Conservation (phyloP, 2,113 vertebrate genomes). For the Campylomormyrus tamandua region DNA sequence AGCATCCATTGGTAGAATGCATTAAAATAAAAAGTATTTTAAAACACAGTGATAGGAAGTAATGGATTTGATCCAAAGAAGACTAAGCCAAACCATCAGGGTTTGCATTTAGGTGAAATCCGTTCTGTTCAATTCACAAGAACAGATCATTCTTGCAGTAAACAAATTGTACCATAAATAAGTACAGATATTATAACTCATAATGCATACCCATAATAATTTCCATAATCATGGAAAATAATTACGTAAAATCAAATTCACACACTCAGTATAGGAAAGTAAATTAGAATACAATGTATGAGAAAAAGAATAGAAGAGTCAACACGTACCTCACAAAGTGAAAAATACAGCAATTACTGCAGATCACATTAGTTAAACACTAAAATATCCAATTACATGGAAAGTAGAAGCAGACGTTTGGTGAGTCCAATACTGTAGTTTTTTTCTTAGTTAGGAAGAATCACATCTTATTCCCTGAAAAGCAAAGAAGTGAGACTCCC, state of each 20-base stretch:
- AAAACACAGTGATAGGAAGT: background rate
- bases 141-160: background rate
- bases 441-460: background rate
- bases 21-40: background rate
- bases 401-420: background rate
- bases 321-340: background rate
- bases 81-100: background rate
- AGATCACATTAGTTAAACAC: background rate
- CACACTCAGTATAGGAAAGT: background rate
- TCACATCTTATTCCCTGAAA: background rate
- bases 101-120: background rate
- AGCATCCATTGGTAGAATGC: background rate
- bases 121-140: background rate
- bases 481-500: conserved; percentile 35
- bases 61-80: background rate
- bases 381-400: background rate
- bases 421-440: background rate
- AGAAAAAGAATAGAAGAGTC: background rate
- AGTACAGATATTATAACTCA: background rate
- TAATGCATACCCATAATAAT: background rate
- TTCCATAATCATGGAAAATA: background rate
- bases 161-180: background rate
- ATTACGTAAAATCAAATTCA: background rate
- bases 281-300: background rate
- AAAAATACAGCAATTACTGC: background rate